Percentiles rank a stretch among this genome's conserved stretches.
Conservation (phyloP, 2,797 vertebrate genomes). For the Phylloscopus collybita region DNA sequence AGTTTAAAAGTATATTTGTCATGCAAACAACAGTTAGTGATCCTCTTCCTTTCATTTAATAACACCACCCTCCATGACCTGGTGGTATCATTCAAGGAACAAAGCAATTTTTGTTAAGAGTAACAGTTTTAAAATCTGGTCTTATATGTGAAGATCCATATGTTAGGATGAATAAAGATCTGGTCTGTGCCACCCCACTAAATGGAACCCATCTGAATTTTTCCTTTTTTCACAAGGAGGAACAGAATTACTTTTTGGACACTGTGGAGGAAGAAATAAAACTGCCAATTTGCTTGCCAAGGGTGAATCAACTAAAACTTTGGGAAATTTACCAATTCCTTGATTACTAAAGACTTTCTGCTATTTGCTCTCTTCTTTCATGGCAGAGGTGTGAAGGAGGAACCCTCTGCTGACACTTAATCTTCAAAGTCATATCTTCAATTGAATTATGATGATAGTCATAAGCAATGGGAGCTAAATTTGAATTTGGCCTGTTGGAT, state of each 20-base stretch:
- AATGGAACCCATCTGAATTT: conserved; percentile 2
- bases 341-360: background rate
- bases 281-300: background rate
- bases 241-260: background rate
- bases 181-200: background rate
- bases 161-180: background rate
- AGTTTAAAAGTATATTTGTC: background rate
- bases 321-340: background rate
- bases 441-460: background rate
- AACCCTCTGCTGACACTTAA: background rate
- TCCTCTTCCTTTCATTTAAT: background rate
- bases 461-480: background rate
- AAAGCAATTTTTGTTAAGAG: background rate
- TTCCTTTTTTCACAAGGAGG: background rate
- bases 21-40: background rate
- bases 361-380: background rate
- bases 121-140: background rate
- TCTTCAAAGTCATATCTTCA: background rate
- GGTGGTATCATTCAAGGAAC: background rate
- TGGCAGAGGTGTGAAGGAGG: background rate
- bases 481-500: background rate
- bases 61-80: background rate
- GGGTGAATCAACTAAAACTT: background rate
- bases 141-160: background rate
- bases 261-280: background rate